These are phyloP conservation scores for Malurus leucopterus DNA, from an alignment of 2,797 vertebrate genomes.

Conservation along the genomic window DNA sequence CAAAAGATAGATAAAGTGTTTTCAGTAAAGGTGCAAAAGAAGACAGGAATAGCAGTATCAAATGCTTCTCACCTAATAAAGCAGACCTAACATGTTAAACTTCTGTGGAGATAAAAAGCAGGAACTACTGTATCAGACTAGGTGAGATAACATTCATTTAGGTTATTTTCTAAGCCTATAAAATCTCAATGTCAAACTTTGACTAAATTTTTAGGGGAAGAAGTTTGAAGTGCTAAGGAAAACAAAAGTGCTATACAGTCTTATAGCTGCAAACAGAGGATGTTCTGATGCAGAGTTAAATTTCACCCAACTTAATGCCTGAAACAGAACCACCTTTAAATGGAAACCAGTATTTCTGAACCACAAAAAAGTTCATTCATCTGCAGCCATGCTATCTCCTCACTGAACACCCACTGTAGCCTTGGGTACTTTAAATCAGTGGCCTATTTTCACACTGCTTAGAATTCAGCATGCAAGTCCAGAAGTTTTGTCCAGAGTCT, in stretches of 20 bases:
- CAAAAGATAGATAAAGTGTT: background rate
- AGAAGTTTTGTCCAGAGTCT: slow-evolving; percentile 42
- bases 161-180: background rate
- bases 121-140: background rate
- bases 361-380: background rate
- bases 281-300: background rate
- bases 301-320: background rate
- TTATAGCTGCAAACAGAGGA: background rate
- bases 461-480: slow-evolving; percentile 29
- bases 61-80: background rate
- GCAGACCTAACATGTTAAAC: background rate
- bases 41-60: background rate
- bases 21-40: background rate
- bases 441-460: slow-evolving; percentile 56
- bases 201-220: background rate
- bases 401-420: background rate
- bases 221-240: background rate
- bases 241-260: background rate
- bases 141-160: background rate
- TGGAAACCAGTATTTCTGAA: background rate
- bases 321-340: background rate
- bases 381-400: background rate
- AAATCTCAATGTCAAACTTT: background rate
- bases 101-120: background rate
- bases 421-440: slow-evolving; percentile 46